Evolutionary conservation across 2,113 vertebrate genomes (phyloP).

Genomic region (Saguinus imperator): DNA sequence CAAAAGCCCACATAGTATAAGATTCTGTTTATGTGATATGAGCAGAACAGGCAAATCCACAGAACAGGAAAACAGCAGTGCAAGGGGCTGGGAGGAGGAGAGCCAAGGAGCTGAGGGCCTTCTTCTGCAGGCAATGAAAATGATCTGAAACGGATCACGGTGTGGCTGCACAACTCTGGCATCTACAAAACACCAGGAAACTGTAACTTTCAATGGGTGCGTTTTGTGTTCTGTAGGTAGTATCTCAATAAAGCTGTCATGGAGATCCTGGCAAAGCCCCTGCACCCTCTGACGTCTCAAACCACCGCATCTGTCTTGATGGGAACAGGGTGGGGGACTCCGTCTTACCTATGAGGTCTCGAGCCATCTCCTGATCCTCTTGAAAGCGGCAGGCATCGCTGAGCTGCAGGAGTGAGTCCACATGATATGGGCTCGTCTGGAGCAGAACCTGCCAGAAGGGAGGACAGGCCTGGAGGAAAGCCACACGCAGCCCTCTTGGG

Average conservation of each 20-base stretch:
- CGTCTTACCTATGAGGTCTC: slow-evolving; percentile 93
- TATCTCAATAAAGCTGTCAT: not conserved
- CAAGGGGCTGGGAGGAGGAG: too few relatives aligned
- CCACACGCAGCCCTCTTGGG: fast-evolving
- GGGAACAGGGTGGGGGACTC: not conserved
- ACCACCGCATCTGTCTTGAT: fast-evolving
- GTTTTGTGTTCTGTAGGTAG: fast-evolving
- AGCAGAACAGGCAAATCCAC: not conserved
- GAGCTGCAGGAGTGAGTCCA: slow-evolving; percentile 96
- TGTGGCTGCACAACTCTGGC: too few relatives aligned
- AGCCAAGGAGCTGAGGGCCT: not conserved
- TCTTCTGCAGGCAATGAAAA: not conserved
- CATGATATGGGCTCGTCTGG: slow-evolving; percentile 94
- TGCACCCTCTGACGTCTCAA: not conserved
- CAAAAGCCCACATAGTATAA: fast-evolving
- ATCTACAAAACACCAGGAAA: not conserved
- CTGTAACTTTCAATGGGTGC: fast-evolving
- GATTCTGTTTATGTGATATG: not conserved
- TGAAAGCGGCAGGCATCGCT: slow-evolving; percentile 97
- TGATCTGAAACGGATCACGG: not conserved
- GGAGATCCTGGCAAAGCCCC: not conserved
- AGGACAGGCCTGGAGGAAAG: not conserved
- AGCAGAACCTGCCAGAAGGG: slow-evolving; percentile 87
- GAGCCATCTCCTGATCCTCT: slow-evolving; percentile 98
- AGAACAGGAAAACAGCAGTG: not conserved